Evolutionary conservation across 2,113 vertebrate species (phyloP), one percentile per base, ranked within the genome.

Genomic region (Misgurnus mizolepis): DNA sequence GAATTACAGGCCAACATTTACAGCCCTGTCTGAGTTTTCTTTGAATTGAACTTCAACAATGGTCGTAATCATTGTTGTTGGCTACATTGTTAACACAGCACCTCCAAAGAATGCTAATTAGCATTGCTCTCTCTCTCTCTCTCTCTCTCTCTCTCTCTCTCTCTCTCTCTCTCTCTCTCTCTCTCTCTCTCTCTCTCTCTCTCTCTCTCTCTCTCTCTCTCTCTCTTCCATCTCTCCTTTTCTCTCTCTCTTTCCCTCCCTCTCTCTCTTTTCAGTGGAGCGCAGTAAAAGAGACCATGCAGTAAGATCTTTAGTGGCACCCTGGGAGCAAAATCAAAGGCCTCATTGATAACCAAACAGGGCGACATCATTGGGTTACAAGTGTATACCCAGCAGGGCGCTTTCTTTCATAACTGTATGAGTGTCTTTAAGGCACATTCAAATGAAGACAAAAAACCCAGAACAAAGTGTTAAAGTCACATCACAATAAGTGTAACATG

Each of bases 341-440:
- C 65, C 80, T 85, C 86, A 90, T 91, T 91, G 81, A 89, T 76
- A 91, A 91, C 80, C 90, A 91, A 91, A 92, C 87, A 79, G 88
- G 82, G 85, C 83, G 72, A 92, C 90, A 86, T 92, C 89, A 91
- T 87, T 85, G 89, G 88, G 89, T 91, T 92, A 90, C 79, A 88
- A 87, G 90, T 87, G 81, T 82, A 76, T 67, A 12, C 85, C 74
- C 91, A 89, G 90, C 86, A 40, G 78, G 89, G 10, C 76, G 41
- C 72, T 79, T 15, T 83, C 81, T 82, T 85, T 77, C 67, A 83
- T 70, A 82, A 67, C 9, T 53, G 34, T 64, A 76, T 83, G 70
- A 81, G 82, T 69, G 79, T 86, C 88, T 84, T 83, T 84, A 81
- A 66, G 43, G 68, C 22, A 39, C 62, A 78, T 70, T 83, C 81